Percentiles rank a stretch among this genome's conserved stretches.
Conservation (phyloP, 2,797 vertebrate genomes). For the Syncerus caffer region DNA sequence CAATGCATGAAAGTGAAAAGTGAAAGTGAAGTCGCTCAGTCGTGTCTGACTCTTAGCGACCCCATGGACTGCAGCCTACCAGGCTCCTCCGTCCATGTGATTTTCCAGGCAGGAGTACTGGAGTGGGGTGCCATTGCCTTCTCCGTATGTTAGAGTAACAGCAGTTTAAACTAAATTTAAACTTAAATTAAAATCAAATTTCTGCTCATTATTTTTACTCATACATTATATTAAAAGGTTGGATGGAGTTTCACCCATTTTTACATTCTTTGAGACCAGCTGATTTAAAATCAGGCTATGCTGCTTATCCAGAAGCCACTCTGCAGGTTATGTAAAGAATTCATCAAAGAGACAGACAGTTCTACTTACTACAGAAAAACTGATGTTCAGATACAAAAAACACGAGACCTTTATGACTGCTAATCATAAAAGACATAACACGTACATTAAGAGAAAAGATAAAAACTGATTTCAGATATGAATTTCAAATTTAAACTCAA, state of each 20-base stretch:
- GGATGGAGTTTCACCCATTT: background rate
- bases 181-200: background rate
- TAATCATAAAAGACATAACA: background rate
- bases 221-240: background rate
- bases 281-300: background rate
- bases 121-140: too few relatives aligned
- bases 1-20: too few relatives aligned
- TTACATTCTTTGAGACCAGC: background rate
- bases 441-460: background rate
- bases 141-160: background rate
- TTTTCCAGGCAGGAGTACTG: too few relatives aligned
- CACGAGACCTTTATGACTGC: background rate
- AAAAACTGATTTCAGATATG: background rate
- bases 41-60: too few relatives aligned
- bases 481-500: background rate
- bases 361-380: background rate
- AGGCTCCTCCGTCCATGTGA: too few relatives aligned
- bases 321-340: background rate
- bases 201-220: background rate
- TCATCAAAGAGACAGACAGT: background rate
- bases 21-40: too few relatives aligned
- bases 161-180: background rate
- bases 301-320: background rate
- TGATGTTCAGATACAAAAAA: background rate
- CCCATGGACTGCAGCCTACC: too few relatives aligned